Percentiles rank a stretch among this genome's conserved stretches.
These are phyloP conservation scores for Montipora capitata DNA, from an alignment of 92 coral and sea anemone species.

Conservation along the genomic window DNA sequence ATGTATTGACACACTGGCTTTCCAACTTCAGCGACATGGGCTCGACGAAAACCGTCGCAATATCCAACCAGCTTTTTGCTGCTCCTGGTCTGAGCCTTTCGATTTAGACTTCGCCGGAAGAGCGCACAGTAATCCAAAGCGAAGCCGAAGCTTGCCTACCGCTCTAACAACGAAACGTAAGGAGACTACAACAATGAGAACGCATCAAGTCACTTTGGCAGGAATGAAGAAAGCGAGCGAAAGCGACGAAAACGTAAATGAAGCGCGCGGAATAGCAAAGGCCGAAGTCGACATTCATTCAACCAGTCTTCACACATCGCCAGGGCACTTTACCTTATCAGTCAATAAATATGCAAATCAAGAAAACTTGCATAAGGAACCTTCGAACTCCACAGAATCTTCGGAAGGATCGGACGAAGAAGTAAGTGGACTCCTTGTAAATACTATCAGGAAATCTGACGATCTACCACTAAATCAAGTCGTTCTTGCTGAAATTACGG, in stretches of 20 bases:
- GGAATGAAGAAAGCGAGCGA: constrained; percentile 32
- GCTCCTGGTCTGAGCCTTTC: constrained; percentile 94
- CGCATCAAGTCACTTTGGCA: not conserved
- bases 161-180: constrained; percentile 42
- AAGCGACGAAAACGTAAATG: constrained; percentile 23
- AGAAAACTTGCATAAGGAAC: constrained; percentile 37
- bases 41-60: constrained; percentile 79
- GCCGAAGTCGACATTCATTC: constrained; percentile 50
- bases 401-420: constrained; percentile 48
- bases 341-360: constrained; percentile 79
- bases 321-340: constrained; percentile 69
- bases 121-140: constrained; percentile 76
- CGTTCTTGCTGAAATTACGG: constrained; percentile 37
- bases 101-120: constrained; percentile 90
- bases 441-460: not conserved
- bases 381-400: constrained; percentile 44
- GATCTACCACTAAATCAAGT: constrained; percentile 15
- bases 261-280: constrained; percentile 31
- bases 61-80: constrained; percentile 77
- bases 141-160: constrained; percentile 82
- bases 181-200: constrained; percentile 8
- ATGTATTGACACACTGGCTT: constrained; percentile 82
- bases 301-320: constrained; percentile 67
- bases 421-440: constrained; percentile 49
- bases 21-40: constrained; percentile 81